A percentile compares a stretch with the other conserved stretches of the same genome.
Evolutionary conservation across 2,888 invertebrate genomes (phyloP).

Genomic region (Pristionchus exspectatus): DNA sequence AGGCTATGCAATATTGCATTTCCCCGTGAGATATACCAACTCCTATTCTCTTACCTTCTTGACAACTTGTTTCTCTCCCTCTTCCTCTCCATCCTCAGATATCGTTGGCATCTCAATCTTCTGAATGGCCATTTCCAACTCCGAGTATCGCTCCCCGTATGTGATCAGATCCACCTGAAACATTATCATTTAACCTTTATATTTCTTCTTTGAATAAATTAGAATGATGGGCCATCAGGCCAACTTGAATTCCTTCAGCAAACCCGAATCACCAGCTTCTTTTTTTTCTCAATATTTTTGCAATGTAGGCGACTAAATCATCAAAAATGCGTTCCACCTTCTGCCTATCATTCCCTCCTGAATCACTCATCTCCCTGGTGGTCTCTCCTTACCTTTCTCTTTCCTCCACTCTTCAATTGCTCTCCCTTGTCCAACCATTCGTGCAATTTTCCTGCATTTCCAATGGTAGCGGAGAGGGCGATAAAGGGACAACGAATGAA

Average conservation of each 20-base stretch:
- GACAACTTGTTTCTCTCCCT: neutral
- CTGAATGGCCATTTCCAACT: constrained; percentile 75
- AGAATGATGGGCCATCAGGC: no score
- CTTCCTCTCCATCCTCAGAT: constrained; percentile 18
- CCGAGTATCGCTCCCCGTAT: constrained; percentile 77
- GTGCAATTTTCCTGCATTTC: constrained; percentile 73
- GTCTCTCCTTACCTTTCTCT: constrained; percentile 59
- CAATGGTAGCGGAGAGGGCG: constrained; percentile 77
- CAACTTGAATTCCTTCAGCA: neutral
- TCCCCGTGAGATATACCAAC: neutral
- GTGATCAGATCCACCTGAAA: constrained; percentile 67
- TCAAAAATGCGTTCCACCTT: neutral
- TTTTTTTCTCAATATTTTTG: neutral
- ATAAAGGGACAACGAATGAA: constrained; percentile 77
- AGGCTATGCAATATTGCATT: no score
- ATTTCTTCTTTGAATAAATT: no score
- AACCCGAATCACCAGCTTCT: neutral
- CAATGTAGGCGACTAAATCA: neutral
- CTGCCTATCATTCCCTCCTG: neutral
- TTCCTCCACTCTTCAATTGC: constrained; percentile 66
- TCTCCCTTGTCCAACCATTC: constrained; percentile 74
- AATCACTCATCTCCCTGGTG: neutral
- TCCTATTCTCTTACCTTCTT: neutral
- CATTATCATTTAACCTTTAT: neutral
- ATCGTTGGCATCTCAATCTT: constrained; percentile 65